These are phyloP conservation scores for Baccha elongata DNA, from an alignment of 2,888 invertebrate genomes.

Conservation along the genomic window DNA sequence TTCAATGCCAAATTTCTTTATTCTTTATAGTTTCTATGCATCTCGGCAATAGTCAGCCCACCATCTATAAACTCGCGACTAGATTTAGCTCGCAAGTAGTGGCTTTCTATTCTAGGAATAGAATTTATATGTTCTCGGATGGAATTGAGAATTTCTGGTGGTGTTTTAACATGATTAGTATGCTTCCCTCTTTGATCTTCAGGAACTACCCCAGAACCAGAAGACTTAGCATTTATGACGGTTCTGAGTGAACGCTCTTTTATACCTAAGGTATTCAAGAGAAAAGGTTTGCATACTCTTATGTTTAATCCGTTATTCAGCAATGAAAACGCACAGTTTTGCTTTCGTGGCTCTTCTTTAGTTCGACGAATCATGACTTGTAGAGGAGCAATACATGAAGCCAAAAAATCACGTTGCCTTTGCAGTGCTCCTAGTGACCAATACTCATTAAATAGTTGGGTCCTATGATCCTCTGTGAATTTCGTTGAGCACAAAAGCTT, in stretches of 20 bases:
- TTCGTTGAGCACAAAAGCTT: constrained; percentile 7
- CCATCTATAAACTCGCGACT: constrained; percentile 52
- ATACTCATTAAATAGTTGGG: constrained; percentile 10
- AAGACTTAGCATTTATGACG: constrained; percentile 1
- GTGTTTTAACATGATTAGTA: constrained; percentile 2
- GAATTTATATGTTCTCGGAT: constrained; percentile 31
- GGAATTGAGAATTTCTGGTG: constrained; percentile 15
- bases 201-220: constrained; percentile 3
- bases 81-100: constrained; percentile 35
- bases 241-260: constrained; percentile 2
- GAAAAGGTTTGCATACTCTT: constrained; percentile 13
- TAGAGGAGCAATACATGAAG: constrained; percentile 19
- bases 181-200: constrained; percentile 7
- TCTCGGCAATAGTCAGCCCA: constrained; percentile 43
- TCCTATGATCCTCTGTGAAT: constrained; percentile 20
- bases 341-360: constrained; percentile 11
- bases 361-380: constrained; percentile 15
- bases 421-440: constrained; percentile 23
- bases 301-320: constrained; percentile 15
- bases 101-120: constrained; percentile 43
- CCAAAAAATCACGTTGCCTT: constrained; percentile 21
- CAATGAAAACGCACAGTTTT: constrained; percentile 14
- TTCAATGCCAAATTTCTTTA: constrained; percentile 36
- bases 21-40: constrained; percentile 37
- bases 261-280: constrained; percentile 12